Evolutionary conservation across 2,113 vertebrate genomes (phyloP), one percentile per base, ranked within the genome.

Genomic region (Atractosteus spatula): DNA sequence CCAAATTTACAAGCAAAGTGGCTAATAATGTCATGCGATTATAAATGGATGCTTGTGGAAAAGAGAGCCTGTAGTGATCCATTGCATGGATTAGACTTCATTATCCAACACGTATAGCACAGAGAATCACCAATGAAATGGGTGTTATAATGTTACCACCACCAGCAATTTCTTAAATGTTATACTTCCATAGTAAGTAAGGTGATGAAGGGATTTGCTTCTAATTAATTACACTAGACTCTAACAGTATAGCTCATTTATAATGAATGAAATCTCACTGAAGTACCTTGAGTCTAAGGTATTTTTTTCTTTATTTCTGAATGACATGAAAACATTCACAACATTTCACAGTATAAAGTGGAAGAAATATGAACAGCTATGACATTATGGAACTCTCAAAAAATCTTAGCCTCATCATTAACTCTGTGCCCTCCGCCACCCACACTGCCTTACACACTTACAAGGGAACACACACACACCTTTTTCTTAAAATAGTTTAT

Each of bases 1-100:
- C 85, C 81, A 87, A 88, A 92, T 91, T 90, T 90, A 90, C 87
- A 90, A 88, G 85, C 87, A 91, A 89, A 91, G 89, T 86, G 86
- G 79, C 86, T 86, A 87, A 90, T 91, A 91, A 92, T 90, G 87
- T 83, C 85, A 85, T 80, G 88, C 86, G 90, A 90, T 92, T 92
- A 92, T 86, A 81, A 85, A 81, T 75, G 76, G 78, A 83, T 80
- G 83, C 84, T 82, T 82, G 79, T 81, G 74, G 80, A 88, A 85
- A 89, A 86, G 83, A 83, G 82, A 82, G 85, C 84, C 80, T 73
- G 79, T 80, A 86, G 84, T 80, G 86, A 85, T 86, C 82, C 80
- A 85, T 83, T 83, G 84, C 85, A 83, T 88, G 88, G 86, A 88
- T 89, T 88, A 87, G 83, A 74, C 74, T 78, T 83, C 80, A 83